phyloP scores from a whole-genome alignment of 2,797 vertebrate genomes.

The Smutsia temminckii region DNA sequence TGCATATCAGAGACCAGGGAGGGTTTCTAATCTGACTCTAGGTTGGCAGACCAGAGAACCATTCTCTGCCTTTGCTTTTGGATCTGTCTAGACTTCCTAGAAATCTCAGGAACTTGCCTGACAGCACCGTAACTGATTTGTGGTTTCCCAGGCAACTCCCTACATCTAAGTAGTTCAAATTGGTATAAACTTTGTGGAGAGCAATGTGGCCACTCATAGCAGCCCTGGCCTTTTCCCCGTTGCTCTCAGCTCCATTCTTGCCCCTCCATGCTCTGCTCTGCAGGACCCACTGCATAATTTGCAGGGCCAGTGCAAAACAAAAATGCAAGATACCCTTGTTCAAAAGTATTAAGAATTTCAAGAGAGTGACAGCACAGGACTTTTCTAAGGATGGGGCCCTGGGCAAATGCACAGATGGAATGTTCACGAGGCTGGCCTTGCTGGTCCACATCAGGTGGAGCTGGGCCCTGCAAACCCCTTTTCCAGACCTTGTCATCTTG shows the following conservation, averaged over 20 bases:
- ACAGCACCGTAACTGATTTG: conserved; percentile 2
- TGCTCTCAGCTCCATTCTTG: neutral
- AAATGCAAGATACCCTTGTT: neutral
- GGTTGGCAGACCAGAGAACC: neutral
- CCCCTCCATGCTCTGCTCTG: neutral
- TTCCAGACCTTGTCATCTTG: neutral
- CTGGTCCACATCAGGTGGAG: neutral
- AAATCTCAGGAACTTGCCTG: neutral
- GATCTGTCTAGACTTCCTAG: neutral
- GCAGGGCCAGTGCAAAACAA: neutral
- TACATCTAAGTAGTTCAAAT: neutral
- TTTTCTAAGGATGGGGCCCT: neutral
- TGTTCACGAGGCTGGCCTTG: neutral
- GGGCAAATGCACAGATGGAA: neutral
- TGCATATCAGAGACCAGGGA: neutral
- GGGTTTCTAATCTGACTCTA: neutral
- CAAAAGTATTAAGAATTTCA: neutral
- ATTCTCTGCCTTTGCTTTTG: neutral
- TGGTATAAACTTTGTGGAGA: conserved; percentile 34
- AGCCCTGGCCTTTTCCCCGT: neutral
- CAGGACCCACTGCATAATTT: neutral
- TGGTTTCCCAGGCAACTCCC: conserved; percentile 56
- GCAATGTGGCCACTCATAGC: neutral
- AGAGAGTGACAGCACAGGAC: neutral
- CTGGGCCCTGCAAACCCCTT: neutral